These are phyloP conservation scores for Acleris sparsana DNA, from an alignment of 2,888 invertebrate species.

Conservation along the genomic window DNA sequence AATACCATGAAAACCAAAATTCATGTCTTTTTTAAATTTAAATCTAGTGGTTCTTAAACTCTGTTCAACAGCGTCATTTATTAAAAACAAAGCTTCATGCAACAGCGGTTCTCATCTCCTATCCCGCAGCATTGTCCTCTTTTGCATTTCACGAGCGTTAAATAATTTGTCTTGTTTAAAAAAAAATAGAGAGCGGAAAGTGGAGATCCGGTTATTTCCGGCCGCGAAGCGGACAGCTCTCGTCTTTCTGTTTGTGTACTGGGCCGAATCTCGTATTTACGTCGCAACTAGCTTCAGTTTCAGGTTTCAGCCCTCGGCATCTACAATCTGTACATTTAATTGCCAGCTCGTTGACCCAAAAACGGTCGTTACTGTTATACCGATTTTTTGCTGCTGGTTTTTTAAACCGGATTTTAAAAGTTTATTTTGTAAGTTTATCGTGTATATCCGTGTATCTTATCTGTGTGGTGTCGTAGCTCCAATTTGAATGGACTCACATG, in stretches of 20 bases:
- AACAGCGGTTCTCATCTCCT: conserved; percentile 20
- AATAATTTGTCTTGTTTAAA: conserved; percentile 41
- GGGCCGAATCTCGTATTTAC: conserved; percentile 17
- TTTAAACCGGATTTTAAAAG: no score
- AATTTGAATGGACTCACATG: no score
- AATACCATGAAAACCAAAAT: no score
- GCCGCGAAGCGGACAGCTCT: conserved; percentile 36
- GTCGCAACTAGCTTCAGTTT: conserved; percentile 19
- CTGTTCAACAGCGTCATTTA: conserved; percentile 19
- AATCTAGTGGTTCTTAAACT: not conserved
- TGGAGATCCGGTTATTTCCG: conserved; percentile 45
- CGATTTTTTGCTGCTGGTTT: no score
- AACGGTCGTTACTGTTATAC: not conserved
- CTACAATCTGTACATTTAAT: conserved; percentile 1
- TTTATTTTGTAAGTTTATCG: no score
- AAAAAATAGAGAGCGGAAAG: conserved; percentile 39
- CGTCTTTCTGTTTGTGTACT: conserved; percentile 33
- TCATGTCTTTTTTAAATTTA: no score
- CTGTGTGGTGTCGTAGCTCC: no score
- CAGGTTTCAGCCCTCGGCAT: not conserved
- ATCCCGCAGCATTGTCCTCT: conserved; percentile 38
- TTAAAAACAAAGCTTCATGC: conserved; percentile 18
- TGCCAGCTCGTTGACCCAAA: not conserved
- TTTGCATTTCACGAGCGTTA: conserved; percentile 46
- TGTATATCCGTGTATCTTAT: no score